A percentile compares a stretch with the other conserved stretches of the same genome.
Conservation (phyloP, 92 coral and sea anemone genomes). For the Parazoanthus atlanticus region DNA sequence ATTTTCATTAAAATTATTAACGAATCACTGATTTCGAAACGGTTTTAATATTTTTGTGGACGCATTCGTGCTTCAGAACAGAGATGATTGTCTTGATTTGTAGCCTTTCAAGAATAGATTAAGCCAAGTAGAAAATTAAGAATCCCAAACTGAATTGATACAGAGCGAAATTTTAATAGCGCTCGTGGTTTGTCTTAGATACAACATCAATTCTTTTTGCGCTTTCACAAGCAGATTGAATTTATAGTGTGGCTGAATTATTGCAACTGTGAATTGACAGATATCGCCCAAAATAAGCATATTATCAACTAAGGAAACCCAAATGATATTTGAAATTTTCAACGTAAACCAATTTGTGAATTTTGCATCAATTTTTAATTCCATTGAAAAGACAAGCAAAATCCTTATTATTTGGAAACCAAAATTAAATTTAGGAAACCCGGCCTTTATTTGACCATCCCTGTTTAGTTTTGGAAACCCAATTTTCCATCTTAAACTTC, state of each 20-base stretch:
- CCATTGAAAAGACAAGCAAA: constrained; percentile 16
- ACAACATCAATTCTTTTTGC: background rate
- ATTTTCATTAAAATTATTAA: no score
- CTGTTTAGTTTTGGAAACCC: background rate
- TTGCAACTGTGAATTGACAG: background rate
- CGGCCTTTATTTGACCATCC: background rate
- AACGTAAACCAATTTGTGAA: constrained; percentile 29
- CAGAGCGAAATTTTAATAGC: background rate
- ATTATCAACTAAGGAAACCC: background rate
- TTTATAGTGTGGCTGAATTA: background rate
- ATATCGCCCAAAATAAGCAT: background rate
- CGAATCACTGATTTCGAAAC: no score
- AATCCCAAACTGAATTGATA: background rate
- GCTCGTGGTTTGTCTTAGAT: background rate
- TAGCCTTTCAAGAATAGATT: background rate
- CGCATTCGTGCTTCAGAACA: background rate
- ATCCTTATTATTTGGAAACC: background rate
- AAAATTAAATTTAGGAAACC: background rate
- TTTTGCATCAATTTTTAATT: constrained; percentile 35
- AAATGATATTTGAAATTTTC: background rate
- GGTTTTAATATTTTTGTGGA: background rate
- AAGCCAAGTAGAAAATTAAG: background rate
- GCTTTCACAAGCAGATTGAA: background rate
- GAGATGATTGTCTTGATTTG: background rate
- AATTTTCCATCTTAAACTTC: background rate